Base-by-base conservation (phyloP, 35 echinoderm and acorn worm species). In the Ophiothrix spiculata region DNA sequence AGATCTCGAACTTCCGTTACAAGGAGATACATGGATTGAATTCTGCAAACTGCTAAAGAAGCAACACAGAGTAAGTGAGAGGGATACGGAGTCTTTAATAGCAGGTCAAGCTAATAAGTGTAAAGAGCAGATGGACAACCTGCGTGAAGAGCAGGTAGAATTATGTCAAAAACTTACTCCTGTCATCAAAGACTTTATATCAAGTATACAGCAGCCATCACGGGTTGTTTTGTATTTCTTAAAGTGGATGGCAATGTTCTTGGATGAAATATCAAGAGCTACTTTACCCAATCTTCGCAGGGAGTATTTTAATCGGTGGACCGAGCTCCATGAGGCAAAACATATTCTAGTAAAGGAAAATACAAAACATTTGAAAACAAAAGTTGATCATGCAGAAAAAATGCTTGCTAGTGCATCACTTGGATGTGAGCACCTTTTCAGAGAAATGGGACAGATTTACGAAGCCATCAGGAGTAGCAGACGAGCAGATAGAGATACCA, bases 381-480 rank as follows among this genome's bases (percentile, higher is more conserved):
- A 81, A 15, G 39, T 81, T 8, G 1, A 81, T 54, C 1, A 40
- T 42, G 79, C 79, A 25, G 79, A 81, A 81, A 81, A 41, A 0
- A 13, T 6, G 36, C 41, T 81, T 13, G 79, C 79, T 2, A 81
- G 37, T 81, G 79, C 79, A 40, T 81, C 79, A 42, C 38, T 81
- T 54, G 79, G 79, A 13, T 23, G 38, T 28, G 79, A 81, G 32
- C 0, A 81, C 38, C 79, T 81, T 81, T 81, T 81, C 79, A 81
- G 79, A 81, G 79, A 81, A 81, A 23, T 81, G 1, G 79, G 79
- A 16, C 79, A 81, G 37, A 81, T 81, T 42, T 81, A 81, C 32
- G 79, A 81, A 42, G 35, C 79, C 2, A 39, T 42, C 6, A 81
- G 6, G 0, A 39, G 79, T 1, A 42, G 79, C 31, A 0, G 13